Percentiles rank a stretch among this genome's conserved stretches.
Evolutionary conservation across 2,113 vertebrate species (phyloP).

Genomic region (Natator depressus): DNA sequence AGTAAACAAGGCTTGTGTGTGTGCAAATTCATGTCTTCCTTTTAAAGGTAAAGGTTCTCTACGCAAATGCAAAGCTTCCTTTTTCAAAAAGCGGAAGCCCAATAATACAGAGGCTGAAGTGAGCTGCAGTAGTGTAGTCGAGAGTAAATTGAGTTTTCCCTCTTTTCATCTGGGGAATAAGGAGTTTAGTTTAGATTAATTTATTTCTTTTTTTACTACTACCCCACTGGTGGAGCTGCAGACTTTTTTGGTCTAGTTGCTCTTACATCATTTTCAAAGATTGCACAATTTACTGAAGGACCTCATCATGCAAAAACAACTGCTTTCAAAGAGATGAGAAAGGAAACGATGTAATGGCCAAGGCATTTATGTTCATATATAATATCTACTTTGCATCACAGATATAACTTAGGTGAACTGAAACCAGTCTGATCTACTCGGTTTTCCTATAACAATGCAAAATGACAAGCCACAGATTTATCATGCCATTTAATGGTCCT

Average conservation of each 20-base stretch:
- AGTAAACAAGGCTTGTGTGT: background rate
- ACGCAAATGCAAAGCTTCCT: background rate
- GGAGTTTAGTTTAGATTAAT: background rate
- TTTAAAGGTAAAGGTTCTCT: background rate
- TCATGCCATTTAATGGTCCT: background rate
- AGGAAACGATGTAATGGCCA: fast-evolving
- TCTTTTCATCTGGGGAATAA: background rate
- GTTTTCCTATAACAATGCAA: background rate
- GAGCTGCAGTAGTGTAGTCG: background rate
- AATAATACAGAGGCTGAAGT: background rate
- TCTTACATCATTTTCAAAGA: background rate
- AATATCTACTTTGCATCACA: background rate
- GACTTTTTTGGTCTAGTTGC: background rate
- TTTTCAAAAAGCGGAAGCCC: background rate
- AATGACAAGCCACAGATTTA: conserved; percentile 8
- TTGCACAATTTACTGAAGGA: background rate
- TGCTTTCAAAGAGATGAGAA: background rate
- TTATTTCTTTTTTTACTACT: background rate
- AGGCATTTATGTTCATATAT: background rate
- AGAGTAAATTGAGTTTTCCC: background rate
- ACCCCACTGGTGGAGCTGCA: background rate
- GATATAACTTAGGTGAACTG: background rate
- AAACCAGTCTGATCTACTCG: background rate
- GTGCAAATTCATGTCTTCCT: background rate
- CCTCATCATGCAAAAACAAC: background rate